Percentiles rank a stretch among this genome's conserved stretches.
These are phyloP conservation scores for Nerophis ophidion DNA, from an alignment of 2,113 vertebrate species.

Conservation along the genomic window DNA sequence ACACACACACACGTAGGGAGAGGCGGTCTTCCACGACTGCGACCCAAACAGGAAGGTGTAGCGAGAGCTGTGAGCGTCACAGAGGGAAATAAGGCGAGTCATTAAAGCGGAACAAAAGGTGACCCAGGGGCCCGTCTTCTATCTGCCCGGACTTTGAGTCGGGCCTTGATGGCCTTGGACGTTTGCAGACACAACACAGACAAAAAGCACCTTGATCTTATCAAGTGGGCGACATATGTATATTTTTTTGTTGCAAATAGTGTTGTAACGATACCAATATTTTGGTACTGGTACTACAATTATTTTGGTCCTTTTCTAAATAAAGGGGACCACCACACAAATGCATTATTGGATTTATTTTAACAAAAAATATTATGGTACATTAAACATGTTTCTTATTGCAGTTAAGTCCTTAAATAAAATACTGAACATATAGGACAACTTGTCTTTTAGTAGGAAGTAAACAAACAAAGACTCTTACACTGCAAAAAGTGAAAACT, in stretches of 20 bases:
- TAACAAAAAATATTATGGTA: too few species aligned
- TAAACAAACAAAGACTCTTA: too few species aligned
- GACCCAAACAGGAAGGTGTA: conserved; percentile 78
- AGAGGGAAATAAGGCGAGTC: conserved; percentile 69
- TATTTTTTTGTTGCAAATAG: conserved; percentile 52
- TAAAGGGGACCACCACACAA: too few species aligned
- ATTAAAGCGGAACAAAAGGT: conserved; percentile 76
- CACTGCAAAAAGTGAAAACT: too few species aligned
- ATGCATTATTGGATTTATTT: too few species aligned
- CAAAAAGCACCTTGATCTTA: conserved; percentile 84
- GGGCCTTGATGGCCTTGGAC: conserved; percentile 31
- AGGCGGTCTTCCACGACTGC: conserved; percentile 61
- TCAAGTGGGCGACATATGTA: conserved; percentile 75
- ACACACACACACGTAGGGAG: conserved; percentile 24
- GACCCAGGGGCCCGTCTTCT: conserved; percentile 58
- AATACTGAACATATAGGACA: too few species aligned
- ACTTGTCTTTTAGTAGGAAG: too few species aligned
- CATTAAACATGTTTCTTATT: too few species aligned
- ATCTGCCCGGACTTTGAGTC: conserved; percentile 52
- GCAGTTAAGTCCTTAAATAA: too few species aligned
- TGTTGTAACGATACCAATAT: too few species aligned
- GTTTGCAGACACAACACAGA: conserved; percentile 14
- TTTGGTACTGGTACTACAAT: too few species aligned
- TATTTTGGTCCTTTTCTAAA: too few species aligned
- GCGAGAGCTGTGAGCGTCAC: conserved; percentile 52